These are phyloP conservation scores for Falco columbarius DNA, from an alignment of 2,797 vertebrate genomes.

Conservation along the genomic window DNA sequence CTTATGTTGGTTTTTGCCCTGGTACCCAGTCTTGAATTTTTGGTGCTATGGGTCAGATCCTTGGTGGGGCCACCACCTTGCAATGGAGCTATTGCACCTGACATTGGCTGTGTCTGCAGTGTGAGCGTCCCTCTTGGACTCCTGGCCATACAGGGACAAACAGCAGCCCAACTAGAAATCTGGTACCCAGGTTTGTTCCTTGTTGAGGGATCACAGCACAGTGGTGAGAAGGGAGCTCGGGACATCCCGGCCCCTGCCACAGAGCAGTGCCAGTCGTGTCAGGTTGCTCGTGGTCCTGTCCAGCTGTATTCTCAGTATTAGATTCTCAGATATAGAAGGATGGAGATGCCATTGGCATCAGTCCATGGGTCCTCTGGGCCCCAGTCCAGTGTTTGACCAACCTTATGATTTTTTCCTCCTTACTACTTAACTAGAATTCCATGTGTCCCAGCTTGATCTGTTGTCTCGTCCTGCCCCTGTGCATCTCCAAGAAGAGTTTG, in stretches of 20 bases:
- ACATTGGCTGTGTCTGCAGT: not conserved
- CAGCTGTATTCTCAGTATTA: not conserved
- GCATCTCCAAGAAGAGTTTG: not conserved
- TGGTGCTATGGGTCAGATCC: not conserved
- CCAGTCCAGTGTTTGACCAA: not conserved
- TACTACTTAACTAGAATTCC: not conserved
- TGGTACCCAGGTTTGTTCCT: not conserved
- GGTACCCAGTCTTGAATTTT: not conserved
- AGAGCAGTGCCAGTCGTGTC: not conserved
- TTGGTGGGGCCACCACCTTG: rapidly evolving
- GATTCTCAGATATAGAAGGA: not conserved
- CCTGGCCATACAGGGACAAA: not conserved
- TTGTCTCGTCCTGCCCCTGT: not conserved
- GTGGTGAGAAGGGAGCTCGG: not conserved
- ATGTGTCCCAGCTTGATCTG: not conserved
- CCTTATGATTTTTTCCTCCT: not conserved
- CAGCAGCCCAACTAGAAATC: not conserved
- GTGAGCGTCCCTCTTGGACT: not conserved
- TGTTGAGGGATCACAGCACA: not conserved
- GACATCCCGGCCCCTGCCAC: not conserved
- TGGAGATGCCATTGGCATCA: not conserved
- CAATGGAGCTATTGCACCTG: not conserved
- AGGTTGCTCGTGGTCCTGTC: not conserved
- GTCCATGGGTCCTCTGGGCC: not conserved
- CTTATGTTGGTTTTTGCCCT: not conserved